Evolutionary conservation across 2,888 invertebrate species (phyloP), one percentile per base, ranked within the genome.

Genomic region (Luperina testacea): DNA sequence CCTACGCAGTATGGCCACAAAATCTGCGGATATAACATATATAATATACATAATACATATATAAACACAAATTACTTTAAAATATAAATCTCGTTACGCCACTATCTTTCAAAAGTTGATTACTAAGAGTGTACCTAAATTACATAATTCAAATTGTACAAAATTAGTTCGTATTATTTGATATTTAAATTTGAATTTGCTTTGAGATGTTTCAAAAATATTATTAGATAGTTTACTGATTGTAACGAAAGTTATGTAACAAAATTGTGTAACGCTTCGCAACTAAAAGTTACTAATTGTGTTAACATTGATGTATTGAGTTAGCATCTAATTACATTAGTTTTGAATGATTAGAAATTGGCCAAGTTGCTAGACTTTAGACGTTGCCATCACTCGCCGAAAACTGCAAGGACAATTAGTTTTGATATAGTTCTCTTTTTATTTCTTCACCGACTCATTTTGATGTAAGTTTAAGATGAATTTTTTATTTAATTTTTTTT

Each of bases 91-190:
- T 75, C 73, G 80, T 78, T 77, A 84, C 83, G 71, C 68, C 80
- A 78, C 76, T 82, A 84, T 79, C 78, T 88, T 88, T 83, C 77
- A 86, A 90, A 90, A 2, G 20, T 92, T 89, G 87, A 87, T 90
- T 89, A 87, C 82, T 90, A 87, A 88, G 81, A 85, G 88, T 65
- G 61, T 73, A 51, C 8, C 32, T 32, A 75, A 88, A 89, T 87
- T 82, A 85, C 72, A 85, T 87, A 78, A 84, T 65, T 78, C 72
- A 84, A 83, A 84, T 88, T 83, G 53, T 80, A 69, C 74, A 77
- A 69, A 78, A 6, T 27, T 80, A 81, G 72, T 88, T 83, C 72
- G 42, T 79, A 70, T 75, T 85, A 64, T 32, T 38, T 5, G 67
- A 81, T 83, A 83, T 74, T 82, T 79, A 72, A 80, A 20, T 57